Conservation (phyloP, 2,888 invertebrate genomes). For the Cataglyphis rosenhaueri region DNA sequence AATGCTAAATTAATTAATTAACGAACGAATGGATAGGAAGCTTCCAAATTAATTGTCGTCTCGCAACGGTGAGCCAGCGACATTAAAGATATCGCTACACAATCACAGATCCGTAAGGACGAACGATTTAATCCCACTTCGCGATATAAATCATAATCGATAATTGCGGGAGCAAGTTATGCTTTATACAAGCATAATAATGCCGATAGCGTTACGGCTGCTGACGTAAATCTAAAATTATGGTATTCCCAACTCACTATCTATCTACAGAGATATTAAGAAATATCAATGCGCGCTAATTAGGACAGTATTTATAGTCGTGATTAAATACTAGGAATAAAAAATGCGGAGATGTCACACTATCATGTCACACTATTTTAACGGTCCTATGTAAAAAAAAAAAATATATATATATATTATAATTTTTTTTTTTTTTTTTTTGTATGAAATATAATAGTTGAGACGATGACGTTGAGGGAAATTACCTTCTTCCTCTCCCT, state of each 20-base stretch:
- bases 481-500: neutral
- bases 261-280: neutral
- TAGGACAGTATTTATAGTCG: neutral
- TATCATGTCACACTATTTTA: neutral
- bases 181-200: neutral
- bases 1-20: slow-evolving; percentile 31
- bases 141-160: neutral
- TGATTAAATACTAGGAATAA: neutral
- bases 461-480: neutral
- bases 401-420: neutral
- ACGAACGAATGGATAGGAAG: neutral
- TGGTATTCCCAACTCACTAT: neutral
- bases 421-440: neutral
- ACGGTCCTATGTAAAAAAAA: neutral
- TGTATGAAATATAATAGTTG: neutral
- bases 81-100: slow-evolving; percentile 14
- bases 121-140: slow-evolving; percentile 1
- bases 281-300: neutral
- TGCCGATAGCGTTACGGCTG: neutral
- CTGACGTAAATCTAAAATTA: slow-evolving; percentile 42
- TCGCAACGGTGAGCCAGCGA: neutral
- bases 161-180: slow-evolving; percentile 19
- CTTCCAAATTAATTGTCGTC: slow-evolving; percentile 14
- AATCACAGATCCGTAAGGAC: neutral
- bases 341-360: neutral